Percentiles rank a stretch among this genome's conserved stretches.
Evolutionary conservation across 2,113 vertebrate genomes (phyloP).

Genomic region (Meriones unguiculatus): DNA sequence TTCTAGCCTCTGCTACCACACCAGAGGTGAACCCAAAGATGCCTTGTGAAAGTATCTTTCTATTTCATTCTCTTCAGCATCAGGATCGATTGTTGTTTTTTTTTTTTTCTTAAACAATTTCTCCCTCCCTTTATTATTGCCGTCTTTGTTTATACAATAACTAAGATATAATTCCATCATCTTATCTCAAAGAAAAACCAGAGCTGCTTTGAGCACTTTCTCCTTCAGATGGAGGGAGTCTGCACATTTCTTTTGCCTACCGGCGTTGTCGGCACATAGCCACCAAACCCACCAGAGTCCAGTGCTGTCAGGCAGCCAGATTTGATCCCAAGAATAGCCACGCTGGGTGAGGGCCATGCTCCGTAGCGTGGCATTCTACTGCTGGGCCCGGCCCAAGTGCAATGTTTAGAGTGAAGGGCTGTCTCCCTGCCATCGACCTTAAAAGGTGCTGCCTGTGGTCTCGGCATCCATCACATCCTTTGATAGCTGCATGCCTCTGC

Average conservation of each 20-base stretch:
- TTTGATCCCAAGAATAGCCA: conserved; percentile 67
- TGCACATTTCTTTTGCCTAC: neutral
- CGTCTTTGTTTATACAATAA: conserved; percentile 46
- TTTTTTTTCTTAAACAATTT: neutral
- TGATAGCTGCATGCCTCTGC: conserved; percentile 16
- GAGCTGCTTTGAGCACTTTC: neutral
- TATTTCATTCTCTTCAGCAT: neutral
- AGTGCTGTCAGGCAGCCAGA: conserved; percentile 64
- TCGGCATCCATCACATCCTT: conserved; percentile 30
- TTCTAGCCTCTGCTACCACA: neutral
- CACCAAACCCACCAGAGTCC: conserved; percentile 28
- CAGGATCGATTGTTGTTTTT: neutral
- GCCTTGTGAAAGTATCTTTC: neutral
- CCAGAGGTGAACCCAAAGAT: neutral
- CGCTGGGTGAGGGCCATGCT: conserved; percentile 53
- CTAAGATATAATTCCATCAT: neutral
- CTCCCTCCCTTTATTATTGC: neutral
- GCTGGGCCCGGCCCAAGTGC: conserved; percentile 53
- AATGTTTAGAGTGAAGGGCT: conserved; percentile 60
- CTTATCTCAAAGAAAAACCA: neutral
- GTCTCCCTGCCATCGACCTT: conserved; percentile 72
- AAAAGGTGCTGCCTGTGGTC: conserved; percentile 73
- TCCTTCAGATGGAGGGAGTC: neutral
- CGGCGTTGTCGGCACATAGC: neutral
- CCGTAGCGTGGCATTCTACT: conserved; percentile 28